These are phyloP conservation scores for Rugalucina vietnamica DNA, from an alignment of 2,888 invertebrate genomes.

Conservation along the genomic window DNA sequence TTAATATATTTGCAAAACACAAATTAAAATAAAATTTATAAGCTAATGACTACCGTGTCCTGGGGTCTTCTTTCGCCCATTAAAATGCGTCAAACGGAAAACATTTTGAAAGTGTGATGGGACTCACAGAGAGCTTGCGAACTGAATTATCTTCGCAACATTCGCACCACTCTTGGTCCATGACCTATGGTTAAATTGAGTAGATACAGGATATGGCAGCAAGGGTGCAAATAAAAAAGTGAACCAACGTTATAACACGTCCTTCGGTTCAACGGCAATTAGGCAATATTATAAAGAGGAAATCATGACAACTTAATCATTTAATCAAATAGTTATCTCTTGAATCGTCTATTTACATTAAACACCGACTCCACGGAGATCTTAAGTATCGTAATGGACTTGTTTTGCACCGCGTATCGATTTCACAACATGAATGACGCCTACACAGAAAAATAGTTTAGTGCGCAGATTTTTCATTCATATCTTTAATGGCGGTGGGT, in stretches of 20 bases:
- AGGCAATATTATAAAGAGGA: not conserved
- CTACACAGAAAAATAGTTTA: slow-evolving; percentile 39
- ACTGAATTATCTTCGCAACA: too few species aligned
- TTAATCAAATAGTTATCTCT: not conserved
- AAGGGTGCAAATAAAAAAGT: too few species aligned
- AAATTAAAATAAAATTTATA: too few species aligned
- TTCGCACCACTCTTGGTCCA: too few species aligned
- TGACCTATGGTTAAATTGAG: too few species aligned
- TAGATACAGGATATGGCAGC: too few species aligned
- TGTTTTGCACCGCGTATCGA: not conserved
- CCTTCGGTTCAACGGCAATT: not conserved
- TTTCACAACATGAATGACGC: slow-evolving; percentile 49
- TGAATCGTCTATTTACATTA: not conserved
- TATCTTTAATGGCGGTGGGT: slow-evolving; percentile 11
- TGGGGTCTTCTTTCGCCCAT: not conserved
- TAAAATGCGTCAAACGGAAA: too few species aligned
- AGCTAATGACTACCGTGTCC: slow-evolving; percentile 11
- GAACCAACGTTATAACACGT: too few species aligned
- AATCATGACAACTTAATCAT: slow-evolving; percentile 12
- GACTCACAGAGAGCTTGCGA: too few species aligned
- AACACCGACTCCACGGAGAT: not conserved
- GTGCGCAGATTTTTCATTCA: slow-evolving; percentile 9
- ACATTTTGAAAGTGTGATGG: too few species aligned
- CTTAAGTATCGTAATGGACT: not conserved
- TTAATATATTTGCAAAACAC: too few species aligned